phyloP scores from a whole-genome alignment of 2,113 vertebrate genomes.

The Corythaixoides concolor region DNA sequence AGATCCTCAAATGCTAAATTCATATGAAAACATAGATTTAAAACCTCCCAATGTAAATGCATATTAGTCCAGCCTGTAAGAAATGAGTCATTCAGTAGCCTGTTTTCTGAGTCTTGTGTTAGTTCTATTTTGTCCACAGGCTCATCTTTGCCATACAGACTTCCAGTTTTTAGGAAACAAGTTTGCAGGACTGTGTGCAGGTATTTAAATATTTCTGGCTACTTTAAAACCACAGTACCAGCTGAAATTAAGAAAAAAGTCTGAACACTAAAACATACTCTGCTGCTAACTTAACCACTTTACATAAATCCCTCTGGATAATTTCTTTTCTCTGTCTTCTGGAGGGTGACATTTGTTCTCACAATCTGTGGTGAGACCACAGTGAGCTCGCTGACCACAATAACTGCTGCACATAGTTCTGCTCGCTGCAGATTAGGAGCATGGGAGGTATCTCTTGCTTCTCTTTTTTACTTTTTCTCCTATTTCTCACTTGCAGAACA shows the following conservation, averaged over 20 bases:
- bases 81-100: background rate
- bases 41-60: background rate
- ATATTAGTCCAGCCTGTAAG: background rate
- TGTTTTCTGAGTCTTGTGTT: background rate
- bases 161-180: background rate
- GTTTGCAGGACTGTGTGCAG: background rate
- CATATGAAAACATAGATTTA: background rate
- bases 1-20: background rate
- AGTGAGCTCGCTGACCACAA: constrained; percentile 26
- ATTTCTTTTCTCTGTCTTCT: background rate
- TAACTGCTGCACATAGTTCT: background rate
- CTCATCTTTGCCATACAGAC: constrained; percentile 19
- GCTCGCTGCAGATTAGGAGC: background rate
- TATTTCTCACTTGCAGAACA: background rate
- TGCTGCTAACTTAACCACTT: background rate
- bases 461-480: background rate
- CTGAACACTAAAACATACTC: background rate
- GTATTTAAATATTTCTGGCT: background rate
- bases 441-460: background rate
- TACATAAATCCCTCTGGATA: background rate
- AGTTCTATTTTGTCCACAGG: background rate
- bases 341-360: background rate
- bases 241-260: background rate
- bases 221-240: background rate
- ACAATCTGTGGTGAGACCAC: background rate